Conservation (phyloP, 2,113 vertebrate genomes). For the Oncorhynchus nerka region DNA sequence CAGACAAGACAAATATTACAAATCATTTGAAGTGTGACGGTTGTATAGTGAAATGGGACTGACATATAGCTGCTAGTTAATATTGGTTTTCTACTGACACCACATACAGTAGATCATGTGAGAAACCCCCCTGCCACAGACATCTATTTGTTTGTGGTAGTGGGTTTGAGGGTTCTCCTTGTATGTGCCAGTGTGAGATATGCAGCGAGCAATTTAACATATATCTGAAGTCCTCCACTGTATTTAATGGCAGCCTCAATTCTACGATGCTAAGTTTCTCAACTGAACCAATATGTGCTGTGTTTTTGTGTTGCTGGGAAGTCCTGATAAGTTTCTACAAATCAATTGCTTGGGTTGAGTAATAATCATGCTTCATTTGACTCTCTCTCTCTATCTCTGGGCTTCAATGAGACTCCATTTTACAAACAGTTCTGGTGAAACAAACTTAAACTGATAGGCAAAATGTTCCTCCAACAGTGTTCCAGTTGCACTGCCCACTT, state of each 20-base stretch:
- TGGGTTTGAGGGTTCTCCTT: slow-evolving; percentile 3
- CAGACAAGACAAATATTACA: slow-evolving; percentile 16
- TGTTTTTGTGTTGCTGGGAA: no score
- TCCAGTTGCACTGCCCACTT: neutral
- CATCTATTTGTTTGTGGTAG: slow-evolving; percentile 12
- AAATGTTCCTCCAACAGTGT: slow-evolving; percentile 19
- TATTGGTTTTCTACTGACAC: slow-evolving; percentile 24
- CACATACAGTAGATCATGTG: slow-evolving; percentile 38
- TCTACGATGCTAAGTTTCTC: no score
- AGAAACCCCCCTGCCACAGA: slow-evolving; percentile 26
- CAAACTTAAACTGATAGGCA: slow-evolving; percentile 6
- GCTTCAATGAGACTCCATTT: no score
- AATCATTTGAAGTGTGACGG: slow-evolving; percentile 32
- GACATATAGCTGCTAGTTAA: slow-evolving; percentile 25
- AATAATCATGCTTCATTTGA: neutral
- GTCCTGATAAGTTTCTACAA: no score
- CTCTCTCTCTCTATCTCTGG: neutral
- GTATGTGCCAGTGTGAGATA: slow-evolving; percentile 7
- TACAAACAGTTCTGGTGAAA: neutral
- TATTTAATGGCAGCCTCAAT: no score
- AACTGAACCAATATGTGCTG: no score
- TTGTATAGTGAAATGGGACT: slow-evolving; percentile 25
- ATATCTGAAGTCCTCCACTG: no score
- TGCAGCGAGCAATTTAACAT: neutral
- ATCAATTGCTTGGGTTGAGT: no score